Evolutionary conservation across 2,797 vertebrate species (phyloP), one percentile per base, ranked within the genome.

Genomic region (Acipenser ruthenus): DNA sequence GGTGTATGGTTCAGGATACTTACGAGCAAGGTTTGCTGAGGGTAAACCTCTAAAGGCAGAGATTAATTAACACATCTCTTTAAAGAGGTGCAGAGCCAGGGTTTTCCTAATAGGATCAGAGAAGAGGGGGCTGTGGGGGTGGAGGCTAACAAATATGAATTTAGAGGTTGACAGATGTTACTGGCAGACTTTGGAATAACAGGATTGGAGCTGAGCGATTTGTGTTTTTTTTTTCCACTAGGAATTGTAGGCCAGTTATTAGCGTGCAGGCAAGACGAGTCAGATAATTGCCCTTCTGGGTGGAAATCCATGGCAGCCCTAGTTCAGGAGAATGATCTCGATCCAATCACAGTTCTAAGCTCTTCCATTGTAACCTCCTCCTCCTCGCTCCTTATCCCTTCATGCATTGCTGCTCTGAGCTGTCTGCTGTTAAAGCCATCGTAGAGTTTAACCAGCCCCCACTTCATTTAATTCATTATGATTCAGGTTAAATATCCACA

Each of bases 1-100:
- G 87, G 88, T 91, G 91, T 92, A 87, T 92, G 90, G 87, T 84
- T 88, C 89, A 71, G 80, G 85, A 92, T 95, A 90, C 92, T 98
- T 95, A 91, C 90, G 85, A 88, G 88, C 88, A 90, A 92, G 92
- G 95, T 94, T 96, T 96, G 90, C 87, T 95, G 89, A 96, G 93
- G 95, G 91, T 96, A 97, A 98, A 93, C 92, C 91, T 85, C 90
- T 94, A 90, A 95, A 94, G 89, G 86, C 79, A 79, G 75, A 86
- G 95, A 96, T 97, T 96, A 97, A 89, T 83, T 89, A 90, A 89
- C 88, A 96, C 91, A 97, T 97, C 96, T 90, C 83, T 85, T 87
- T 94, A 96, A 96, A 92, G 90, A 95, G 94, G 93, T 94, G 91
- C 88, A 91, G 93, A 93, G 91, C 91, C 90, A 89, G 91, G 93